A percentile compares a stretch with the other conserved stretches of the same genome.
Evolutionary conservation across 2,113 vertebrate genomes (phyloP).

Genomic region (Notechis scutatus): DNA sequence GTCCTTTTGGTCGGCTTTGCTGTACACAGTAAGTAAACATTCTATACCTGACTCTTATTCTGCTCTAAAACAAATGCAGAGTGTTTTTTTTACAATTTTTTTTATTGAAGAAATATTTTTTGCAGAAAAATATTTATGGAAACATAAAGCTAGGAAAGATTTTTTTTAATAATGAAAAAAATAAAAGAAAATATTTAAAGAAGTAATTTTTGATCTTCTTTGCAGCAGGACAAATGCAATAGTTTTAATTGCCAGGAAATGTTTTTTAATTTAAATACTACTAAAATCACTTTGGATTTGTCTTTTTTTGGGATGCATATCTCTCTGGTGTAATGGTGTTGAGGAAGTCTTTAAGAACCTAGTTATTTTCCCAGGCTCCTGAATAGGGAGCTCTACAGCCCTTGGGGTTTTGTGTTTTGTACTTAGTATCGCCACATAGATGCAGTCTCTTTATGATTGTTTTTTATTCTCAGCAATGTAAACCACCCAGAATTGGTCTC

Average conservation of each 20-base stretch:
- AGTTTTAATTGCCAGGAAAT: neutral
- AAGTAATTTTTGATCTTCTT: neutral
- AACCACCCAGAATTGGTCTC: neutral
- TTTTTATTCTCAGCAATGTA: neutral
- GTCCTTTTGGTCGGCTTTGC: no score
- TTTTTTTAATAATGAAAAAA: no score
- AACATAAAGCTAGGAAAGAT: no score
- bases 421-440: neutral
- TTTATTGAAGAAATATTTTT: no score
- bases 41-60: neutral
- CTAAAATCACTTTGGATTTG: neutral
- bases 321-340: neutral
- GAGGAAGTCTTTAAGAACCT: neutral
- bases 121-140: no score
- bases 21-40: neutral
- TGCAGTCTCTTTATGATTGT: neutral
- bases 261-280: neutral
- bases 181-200: neutral
- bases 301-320: neutral
- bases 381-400: neutral
- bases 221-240: neutral
- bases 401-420: neutral
- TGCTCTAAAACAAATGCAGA: neutral
- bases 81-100: no score
- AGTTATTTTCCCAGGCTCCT: neutral